These are phyloP conservation scores for Pantelozetes paolii DNA, from an alignment of 2,888 invertebrate species.

Conservation along the genomic window DNA sequence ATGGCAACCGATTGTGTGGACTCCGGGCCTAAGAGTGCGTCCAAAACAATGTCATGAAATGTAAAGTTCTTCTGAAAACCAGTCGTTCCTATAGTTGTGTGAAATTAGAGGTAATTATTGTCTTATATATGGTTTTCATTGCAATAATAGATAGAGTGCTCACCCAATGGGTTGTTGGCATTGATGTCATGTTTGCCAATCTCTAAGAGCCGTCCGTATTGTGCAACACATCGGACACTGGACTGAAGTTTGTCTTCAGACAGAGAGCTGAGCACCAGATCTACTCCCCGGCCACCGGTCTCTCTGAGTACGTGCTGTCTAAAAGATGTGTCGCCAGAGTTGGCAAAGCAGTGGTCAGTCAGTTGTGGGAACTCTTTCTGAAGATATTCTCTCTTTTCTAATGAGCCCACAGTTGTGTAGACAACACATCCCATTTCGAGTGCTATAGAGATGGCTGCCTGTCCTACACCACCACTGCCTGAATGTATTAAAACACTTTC, in stretches of 20 bases:
- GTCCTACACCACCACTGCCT: constrained; percentile 56
- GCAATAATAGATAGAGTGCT: no score
- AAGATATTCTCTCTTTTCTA: constrained; percentile 51
- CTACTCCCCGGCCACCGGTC: constrained; percentile 56
- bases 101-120: no score
- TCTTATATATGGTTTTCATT: no score
- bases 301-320: constrained; percentile 54
- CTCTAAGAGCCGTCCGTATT: constrained; percentile 58
- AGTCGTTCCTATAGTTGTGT: no score
- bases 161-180: neutral
- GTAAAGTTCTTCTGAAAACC: no score
- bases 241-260: constrained; percentile 58
- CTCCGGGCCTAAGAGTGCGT: constrained; percentile 30
- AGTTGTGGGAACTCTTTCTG: constrained; percentile 55
- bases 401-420: constrained; percentile 55
- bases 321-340: constrained; percentile 54
- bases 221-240: constrained; percentile 56
- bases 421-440: constrained; percentile 54
- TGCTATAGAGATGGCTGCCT: constrained; percentile 58
- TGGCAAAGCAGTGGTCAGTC: constrained; percentile 53
- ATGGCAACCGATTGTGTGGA: no score
- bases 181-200: constrained; percentile 59
- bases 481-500: constrained; percentile 54
- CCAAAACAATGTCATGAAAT: constrained; percentile 42
- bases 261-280: constrained; percentile 58